A percentile compares a stretch with the other conserved stretches of the same genome.
phyloP scores from a whole-genome alignment of 1,140 invertebrate species.

The Babylonia areolata region DNA sequence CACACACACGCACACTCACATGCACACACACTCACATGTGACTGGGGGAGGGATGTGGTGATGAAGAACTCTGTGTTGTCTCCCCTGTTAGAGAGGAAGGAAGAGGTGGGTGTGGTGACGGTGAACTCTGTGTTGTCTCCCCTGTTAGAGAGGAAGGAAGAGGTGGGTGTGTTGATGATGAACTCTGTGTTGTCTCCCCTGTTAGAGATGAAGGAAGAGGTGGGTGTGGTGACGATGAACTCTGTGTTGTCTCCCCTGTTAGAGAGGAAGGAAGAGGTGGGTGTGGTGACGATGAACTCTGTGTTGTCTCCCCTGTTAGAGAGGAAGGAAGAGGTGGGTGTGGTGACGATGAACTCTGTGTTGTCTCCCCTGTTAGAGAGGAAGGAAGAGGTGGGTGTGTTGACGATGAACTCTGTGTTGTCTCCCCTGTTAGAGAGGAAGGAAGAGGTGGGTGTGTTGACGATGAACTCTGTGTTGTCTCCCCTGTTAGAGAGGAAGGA shows the following conservation, averaged over 20 bases:
- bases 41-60: too few relatives aligned
- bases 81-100: conserved; percentile 25
- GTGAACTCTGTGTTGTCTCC: background rate
- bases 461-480: background rate
- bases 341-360: background rate
- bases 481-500: conserved; percentile 27
- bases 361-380: conserved; percentile 22
- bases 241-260: conserved; percentile 4
- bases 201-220: conserved; percentile 32
- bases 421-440: conserved; percentile 29
- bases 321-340: conserved; percentile 22
- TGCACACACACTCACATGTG: too few relatives aligned
- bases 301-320: conserved; percentile 9
- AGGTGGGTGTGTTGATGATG: too few relatives aligned
- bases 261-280: conserved; percentile 24
- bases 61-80: background rate
- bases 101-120: background rate
- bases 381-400: conserved; percentile 16
- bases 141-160: conserved; percentile 31
- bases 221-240: background rate
- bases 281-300: background rate
- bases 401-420: background rate
- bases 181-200: background rate
- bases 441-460: background rate
- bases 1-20: too few relatives aligned